Evolutionary conservation across 2,888 invertebrate species (phyloP).

Genomic region (Gasteruption jaculator): DNA sequence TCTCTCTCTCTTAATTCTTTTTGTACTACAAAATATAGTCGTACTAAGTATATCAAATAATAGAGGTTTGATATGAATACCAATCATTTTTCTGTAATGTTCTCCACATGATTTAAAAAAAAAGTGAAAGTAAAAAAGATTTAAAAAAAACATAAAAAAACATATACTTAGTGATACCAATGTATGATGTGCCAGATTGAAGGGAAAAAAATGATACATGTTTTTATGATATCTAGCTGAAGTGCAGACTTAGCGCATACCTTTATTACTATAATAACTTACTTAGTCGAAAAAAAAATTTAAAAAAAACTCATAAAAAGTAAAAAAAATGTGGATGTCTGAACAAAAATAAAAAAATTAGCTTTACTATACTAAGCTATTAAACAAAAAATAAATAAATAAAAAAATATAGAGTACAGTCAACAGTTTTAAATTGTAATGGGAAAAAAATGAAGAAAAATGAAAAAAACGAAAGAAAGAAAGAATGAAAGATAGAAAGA

Average conservation of each 20-base stretch:
- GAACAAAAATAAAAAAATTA: constrained; percentile 51
- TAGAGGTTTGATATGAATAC: constrained; percentile 42
- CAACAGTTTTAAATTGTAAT: constrained; percentile 40
- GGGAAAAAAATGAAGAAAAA: too few species aligned
- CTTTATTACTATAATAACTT: constrained; percentile 52
- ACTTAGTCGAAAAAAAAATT: constrained; percentile 52
- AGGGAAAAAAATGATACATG: constrained; percentile 50
- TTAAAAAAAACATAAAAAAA: constrained; percentile 34
- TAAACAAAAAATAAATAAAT: constrained; percentile 37
- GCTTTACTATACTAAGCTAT: constrained; percentile 52
- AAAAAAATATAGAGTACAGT: constrained; percentile 30
- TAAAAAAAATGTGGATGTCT: constrained; percentile 52
- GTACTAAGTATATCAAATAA: constrained; percentile 42
- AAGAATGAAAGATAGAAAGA: constrained; percentile 23
- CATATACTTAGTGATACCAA: constrained; percentile 51
- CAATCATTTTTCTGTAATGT: constrained; percentile 44
- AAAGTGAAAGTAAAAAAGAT: constrained; percentile 34
- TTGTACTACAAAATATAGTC: constrained; percentile 40
- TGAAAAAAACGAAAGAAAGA: too few species aligned
- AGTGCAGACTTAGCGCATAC: constrained; percentile 52
- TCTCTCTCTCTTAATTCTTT: constrained; percentile 26
- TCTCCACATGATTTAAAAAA: constrained; percentile 40
- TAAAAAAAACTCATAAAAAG: too few species aligned
- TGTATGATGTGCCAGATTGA: constrained; percentile 51
- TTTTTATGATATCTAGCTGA: constrained; percentile 52